Evolutionary conservation across 2,113 vertebrate species (phyloP).

Genomic region (Burhinus bistriatus): DNA sequence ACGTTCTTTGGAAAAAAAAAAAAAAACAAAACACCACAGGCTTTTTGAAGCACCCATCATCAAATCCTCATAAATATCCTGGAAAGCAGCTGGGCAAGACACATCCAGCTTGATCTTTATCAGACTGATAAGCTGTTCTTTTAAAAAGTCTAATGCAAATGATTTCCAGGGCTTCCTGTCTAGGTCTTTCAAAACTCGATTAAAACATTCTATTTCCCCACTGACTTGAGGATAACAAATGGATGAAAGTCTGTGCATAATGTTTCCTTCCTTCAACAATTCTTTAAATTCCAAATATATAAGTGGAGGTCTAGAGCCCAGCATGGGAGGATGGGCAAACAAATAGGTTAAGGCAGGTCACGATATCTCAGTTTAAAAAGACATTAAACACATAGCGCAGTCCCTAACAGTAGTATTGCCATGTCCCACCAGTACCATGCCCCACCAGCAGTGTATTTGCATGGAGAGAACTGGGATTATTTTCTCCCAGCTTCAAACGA

Average conservation of each 20-base stretch:
- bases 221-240: background rate
- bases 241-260: background rate
- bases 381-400: background rate
- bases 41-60: background rate
- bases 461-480: background rate
- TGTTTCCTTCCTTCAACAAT: background rate
- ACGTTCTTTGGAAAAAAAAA: accelerated
- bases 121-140: background rate
- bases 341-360: background rate
- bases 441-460: background rate
- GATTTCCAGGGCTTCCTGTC: background rate
- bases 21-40: background rate
- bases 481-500: background rate
- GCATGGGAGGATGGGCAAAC: background rate
- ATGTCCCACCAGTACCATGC: background rate
- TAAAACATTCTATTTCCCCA: background rate
- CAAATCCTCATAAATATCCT: background rate
- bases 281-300: background rate
- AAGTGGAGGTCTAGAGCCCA: background rate
- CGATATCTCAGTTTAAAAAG: background rate
- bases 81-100: background rate
- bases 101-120: background rate
- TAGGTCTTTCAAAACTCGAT: background rate
- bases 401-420: background rate
- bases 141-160: background rate